phyloP scores from a whole-genome alignment of 2,888 invertebrate species.

The Idaea aversata region DNA sequence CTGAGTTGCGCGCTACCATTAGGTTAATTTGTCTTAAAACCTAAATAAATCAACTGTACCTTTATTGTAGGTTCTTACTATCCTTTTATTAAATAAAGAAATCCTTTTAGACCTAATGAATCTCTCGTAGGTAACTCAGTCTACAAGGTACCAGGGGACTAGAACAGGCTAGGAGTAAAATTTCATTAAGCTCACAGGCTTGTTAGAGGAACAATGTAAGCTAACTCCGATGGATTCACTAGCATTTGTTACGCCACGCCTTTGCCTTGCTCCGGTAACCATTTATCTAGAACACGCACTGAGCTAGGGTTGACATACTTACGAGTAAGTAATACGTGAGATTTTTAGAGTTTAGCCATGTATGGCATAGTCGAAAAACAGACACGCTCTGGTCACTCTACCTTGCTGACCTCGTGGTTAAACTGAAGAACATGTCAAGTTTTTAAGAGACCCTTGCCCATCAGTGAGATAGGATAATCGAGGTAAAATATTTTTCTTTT shows the following conservation, averaged over 20 bases:
- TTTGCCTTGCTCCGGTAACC: slow-evolving; percentile 17
- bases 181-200: slow-evolving; percentile 4
- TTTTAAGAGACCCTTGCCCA: too few relatives aligned
- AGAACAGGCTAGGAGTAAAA: background rate
- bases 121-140: background rate
- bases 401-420: too few relatives aligned
- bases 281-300: slow-evolving; percentile 8
- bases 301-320: slow-evolving; percentile 6
- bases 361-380: too few relatives aligned
- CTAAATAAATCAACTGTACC: background rate
- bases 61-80: background rate
- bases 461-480: background rate
- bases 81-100: background rate
- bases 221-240: slow-evolving; percentile 3
- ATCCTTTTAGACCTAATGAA: background rate
- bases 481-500: background rate
- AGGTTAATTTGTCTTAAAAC: background rate
- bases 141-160: background rate
- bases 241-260: slow-evolving; percentile 15
- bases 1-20: background rate
- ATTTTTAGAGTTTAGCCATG: background rate
- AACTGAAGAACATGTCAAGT: too few relatives aligned
- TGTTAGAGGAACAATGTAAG: slow-evolving; percentile 4
- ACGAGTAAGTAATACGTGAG: background rate
- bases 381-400: too few relatives aligned